Evolutionary conservation across 2,888 invertebrate genomes (phyloP).

Genomic region (Frankliniella intonsa): DNA sequence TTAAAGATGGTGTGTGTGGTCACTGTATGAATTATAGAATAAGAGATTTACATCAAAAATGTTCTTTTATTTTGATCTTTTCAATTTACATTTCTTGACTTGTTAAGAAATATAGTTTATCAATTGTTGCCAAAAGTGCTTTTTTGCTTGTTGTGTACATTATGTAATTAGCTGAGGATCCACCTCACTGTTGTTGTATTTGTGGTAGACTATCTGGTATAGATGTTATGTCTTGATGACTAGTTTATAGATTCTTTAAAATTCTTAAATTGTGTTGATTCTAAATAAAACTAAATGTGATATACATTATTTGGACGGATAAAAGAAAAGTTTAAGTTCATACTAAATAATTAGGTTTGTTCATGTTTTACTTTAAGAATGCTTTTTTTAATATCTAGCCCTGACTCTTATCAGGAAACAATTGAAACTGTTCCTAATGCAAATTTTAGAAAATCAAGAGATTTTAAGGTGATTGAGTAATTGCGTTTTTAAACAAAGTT

Average conservation of each 20-base stretch:
- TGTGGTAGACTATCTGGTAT: not conserved
- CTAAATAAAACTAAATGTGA: conserved; percentile 21
- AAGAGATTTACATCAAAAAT: no score
- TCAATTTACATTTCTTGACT: not conserved
- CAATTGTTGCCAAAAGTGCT: not conserved
- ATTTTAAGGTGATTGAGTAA: not conserved
- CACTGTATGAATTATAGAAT: no score
- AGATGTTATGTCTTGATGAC: not conserved
- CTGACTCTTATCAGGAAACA: not conserved
- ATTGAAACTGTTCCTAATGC: not conserved
- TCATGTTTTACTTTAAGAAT: not conserved
- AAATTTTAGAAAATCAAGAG: not conserved
- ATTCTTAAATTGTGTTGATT: not conserved
- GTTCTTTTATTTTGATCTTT: not conserved
- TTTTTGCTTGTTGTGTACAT: not conserved
- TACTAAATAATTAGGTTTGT: not conserved
- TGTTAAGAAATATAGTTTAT: not conserved
- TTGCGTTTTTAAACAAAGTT: not conserved
- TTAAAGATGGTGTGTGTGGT: no score
- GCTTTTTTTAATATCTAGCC: not conserved
- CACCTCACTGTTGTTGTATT: not conserved
- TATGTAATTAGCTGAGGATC: not conserved
- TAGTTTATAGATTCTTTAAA: not conserved
- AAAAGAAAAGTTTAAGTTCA: not conserved
- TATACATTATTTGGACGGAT: conserved; percentile 16